Percentiles rank a stretch among this genome's conserved stretches.
phyloP scores from a whole-genome alignment of 2,113 vertebrate genomes.

The Falcunculus frontatus region DNA sequence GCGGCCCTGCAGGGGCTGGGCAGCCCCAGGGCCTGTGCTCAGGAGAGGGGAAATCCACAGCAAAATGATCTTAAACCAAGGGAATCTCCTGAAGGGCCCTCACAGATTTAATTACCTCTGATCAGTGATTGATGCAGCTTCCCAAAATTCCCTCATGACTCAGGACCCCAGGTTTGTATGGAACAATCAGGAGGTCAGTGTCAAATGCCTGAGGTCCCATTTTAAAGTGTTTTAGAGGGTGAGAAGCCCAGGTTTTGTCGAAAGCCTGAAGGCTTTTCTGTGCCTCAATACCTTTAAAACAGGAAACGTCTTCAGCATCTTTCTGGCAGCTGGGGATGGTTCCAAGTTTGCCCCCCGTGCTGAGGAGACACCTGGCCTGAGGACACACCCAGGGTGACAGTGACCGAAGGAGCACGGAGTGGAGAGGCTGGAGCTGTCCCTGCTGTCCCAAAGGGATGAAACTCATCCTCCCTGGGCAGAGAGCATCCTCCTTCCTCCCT shows the following conservation, averaged over 20 bases:
- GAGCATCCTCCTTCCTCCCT: neutral
- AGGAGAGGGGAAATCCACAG: neutral
- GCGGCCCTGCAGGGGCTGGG: neutral
- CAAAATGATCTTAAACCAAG: neutral
- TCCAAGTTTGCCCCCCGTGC: rapidly evolving
- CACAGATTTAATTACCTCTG: neutral
- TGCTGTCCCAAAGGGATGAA: too few relatives aligned
- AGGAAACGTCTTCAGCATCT: neutral
- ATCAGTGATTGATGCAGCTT: too few relatives aligned
- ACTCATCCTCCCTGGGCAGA: rapidly evolving
- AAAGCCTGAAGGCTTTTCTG: neutral
- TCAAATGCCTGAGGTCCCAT: too few relatives aligned
- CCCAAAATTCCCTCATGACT: rapidly evolving
- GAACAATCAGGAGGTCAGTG: neutral
- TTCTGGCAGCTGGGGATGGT: rapidly evolving
- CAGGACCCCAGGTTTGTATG: rapidly evolving
- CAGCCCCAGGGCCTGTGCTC: neutral
- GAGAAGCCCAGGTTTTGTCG: neutral
- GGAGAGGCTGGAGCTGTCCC: neutral
- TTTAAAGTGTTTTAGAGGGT: neutral
- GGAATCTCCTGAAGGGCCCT: neutral
- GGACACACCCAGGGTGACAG: neutral
- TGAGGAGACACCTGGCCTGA: neutral
- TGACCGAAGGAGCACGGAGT: neutral
- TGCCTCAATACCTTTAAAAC: neutral